Base-by-base conservation (phyloP, 1,140 invertebrate species). In the Prorops nasuta region DNA sequence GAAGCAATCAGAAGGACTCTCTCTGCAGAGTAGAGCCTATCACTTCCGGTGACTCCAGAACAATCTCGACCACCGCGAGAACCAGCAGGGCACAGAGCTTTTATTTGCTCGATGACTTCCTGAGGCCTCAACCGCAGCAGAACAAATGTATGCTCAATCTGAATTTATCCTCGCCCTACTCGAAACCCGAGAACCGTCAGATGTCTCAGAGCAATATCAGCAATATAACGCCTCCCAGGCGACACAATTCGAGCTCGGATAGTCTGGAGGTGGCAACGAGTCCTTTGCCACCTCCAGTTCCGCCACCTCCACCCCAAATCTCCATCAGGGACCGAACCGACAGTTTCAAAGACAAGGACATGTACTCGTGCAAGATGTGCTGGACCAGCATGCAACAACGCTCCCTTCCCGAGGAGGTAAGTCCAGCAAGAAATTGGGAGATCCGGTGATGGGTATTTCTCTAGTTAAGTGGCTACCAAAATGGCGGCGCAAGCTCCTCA, bases 91-190 rank as follows among this genome's bases (percentile, higher is more conserved):
- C 79, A 2, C 78, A 80, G 47, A 79, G 77, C 50, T 81, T 81
- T 39, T 81, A 81, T 54, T 64, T 81, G 1, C 59, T 81, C 8
- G 79, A 81, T 45, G 79, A 81, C 43, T 81, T 81, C 28, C 51
- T 81, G 38, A 66, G 71, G n/a, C 79, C 79, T 0, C 71, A 74
- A 39, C 72, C 70, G 0, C 67, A 70, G 18, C 57, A 56, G 21
- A 58, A 51, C 38, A 75, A 72, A 52, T 71, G 60, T 45, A 65
- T 55, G 37, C 24, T 69, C 10, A 71, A 74, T 56, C 60, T 69
- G 7, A 67, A 69, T 16, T 32, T 71, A 34, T 64, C 69, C 0
- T 63, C 72, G 7, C 57, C 56, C 19, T 59, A 59, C 31, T 42
- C 51, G n/a, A 9, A 34, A 2, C n/a, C 19, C 0, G 17, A 37